Evolutionary conservation across 2,797 vertebrate species (phyloP), one percentile per base, ranked within the genome.

Genomic region (Gobionotothen gibberifrons): DNA sequence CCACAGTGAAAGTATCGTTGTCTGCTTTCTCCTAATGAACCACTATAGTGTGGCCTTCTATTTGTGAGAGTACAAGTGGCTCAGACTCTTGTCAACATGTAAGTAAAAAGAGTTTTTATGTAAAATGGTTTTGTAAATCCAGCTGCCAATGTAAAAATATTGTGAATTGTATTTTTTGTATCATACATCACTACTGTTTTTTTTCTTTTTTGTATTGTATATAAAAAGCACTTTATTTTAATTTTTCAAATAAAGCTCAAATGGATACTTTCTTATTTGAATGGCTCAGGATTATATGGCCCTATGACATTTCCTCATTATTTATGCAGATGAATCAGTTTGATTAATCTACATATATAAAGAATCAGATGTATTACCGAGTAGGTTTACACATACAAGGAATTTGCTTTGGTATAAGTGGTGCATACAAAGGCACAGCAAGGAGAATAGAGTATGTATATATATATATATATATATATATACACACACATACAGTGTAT

Each of bases 141-240:
- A 92, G 91, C 92, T 94, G 93, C 93, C 93, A 93, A 89, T 95
- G 94, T 95, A 94, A 88, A 92, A 92, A 90, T 88, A 88, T 93
- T 92, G 91, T 93, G 89, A 93, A 95, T 76, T 93, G 93, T 94
- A 94, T 92, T 93, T 93, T 93, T 93, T 94, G 92, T 95, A 93
- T 91, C 87, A 92, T 93, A 92, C 90, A 92, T 94, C 92, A 93
- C 93, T 92, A 91, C 90, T 91, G 92, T 94, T 92, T 91, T 36
- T 9, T 83, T 71, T 57, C 42, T 79, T 90, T 92, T 93, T 95
- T 94, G 90, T 94, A 94, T 91, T 94, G 92, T 95, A 94, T 85
- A 95, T 95, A 94, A 94, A 94, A 94, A 94, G 94, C 95, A 95
- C 94, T 95, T 95, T 95, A 95, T 94, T 94, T 94, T 94, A 92